Conservation (phyloP, 2,113 vertebrate genomes). For the Tachysurus fulvidraco region DNA sequence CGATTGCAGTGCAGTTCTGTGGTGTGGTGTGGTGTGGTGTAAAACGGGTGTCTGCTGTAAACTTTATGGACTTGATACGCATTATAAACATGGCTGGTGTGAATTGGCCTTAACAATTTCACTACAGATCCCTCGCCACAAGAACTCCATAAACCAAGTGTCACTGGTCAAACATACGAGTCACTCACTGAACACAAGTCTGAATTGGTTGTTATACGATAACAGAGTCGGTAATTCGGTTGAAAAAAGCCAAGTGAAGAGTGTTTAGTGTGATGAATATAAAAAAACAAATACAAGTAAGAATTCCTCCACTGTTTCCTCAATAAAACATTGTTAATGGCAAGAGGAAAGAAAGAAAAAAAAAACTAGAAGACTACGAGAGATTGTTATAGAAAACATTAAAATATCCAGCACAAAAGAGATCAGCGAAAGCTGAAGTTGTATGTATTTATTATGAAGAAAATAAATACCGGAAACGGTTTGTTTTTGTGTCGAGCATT, state of each 20-base stretch:
- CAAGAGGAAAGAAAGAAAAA: not conserved
- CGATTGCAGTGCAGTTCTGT: not conserved
- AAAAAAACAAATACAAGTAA: not conserved
- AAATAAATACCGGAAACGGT: no score
- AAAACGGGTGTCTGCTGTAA: not conserved
- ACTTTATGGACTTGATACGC: not conserved
- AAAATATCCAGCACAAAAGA: not conserved
- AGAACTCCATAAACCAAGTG: not conserved
- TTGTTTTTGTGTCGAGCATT: not conserved
- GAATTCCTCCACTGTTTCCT: not conserved
- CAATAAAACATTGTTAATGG: not conserved
- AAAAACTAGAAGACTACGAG: not conserved
- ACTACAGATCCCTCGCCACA: not conserved
- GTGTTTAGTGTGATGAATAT: not conserved
- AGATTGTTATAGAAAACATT: not conserved
- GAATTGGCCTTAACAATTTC: not conserved
- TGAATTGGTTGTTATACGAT: not conserved
- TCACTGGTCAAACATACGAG: not conserved
- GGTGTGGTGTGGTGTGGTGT: not conserved
- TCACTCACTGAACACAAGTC: not conserved
- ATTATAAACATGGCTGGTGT: not conserved
- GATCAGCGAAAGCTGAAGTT: not conserved
- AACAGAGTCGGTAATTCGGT: not conserved
- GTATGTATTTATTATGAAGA: not conserved
- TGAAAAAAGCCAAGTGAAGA: no score